A percentile compares a stretch with the other conserved stretches of the same genome.
Conservation (phyloP, 2,113 vertebrate genomes). For the Brevimyrus niger region DNA sequence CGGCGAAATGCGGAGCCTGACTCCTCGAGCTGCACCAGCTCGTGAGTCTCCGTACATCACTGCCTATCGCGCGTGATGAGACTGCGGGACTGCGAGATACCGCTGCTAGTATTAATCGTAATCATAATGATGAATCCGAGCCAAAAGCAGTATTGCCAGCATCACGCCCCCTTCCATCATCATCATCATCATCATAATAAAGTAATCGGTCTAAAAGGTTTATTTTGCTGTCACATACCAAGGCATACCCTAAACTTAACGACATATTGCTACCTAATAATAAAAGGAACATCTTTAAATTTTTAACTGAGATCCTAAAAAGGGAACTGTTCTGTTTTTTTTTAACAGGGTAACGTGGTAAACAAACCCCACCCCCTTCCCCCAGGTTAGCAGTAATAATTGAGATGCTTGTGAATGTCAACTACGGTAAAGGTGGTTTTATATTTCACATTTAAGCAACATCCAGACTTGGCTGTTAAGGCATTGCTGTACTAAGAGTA, state of each 20-base stretch:
- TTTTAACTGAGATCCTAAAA: not conserved
- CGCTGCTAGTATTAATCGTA: not conserved
- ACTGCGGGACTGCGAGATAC: not conserved
- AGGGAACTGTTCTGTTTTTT: not conserved
- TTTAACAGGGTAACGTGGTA: not conserved
- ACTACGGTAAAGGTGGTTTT: not conserved
- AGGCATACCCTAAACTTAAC: not conserved
- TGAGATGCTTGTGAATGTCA: not conserved
- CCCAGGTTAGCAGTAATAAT: not conserved
- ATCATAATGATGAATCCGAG: not conserved
- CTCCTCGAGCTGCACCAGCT: not conserved
- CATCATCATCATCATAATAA: not conserved
- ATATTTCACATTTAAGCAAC: not conserved
- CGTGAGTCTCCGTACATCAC: not conserved
- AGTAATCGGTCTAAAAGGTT: not conserved
- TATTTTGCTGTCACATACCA: not conserved
- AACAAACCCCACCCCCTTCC: not conserved
- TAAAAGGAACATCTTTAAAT: not conserved
- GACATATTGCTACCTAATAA: not conserved
- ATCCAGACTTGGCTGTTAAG: not conserved
- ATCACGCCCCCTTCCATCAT: not conserved
- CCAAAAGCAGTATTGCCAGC: not conserved
- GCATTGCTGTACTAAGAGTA: not conserved
- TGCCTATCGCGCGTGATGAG: not conserved
- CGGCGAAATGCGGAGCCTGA: not conserved